Conservation (phyloP, 2,113 vertebrate genomes). For the Turnix velox region DNA sequence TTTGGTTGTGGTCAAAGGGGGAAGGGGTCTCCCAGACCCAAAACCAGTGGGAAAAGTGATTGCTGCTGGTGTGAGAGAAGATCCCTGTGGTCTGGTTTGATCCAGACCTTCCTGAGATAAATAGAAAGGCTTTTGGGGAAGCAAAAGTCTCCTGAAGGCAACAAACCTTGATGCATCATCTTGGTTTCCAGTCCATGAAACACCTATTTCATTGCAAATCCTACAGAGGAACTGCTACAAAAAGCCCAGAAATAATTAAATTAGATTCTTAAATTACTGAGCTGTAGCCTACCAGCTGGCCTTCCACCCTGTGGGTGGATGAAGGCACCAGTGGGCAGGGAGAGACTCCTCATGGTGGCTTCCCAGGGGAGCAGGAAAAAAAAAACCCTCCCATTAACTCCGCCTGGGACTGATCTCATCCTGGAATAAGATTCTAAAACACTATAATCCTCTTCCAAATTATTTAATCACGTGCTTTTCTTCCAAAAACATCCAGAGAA, state of each 20-base stretch:
- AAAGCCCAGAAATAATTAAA: background rate
- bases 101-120: background rate
- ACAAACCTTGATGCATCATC: background rate
- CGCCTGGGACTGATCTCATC: conserved; percentile 44
- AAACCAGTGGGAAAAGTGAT: accelerated
- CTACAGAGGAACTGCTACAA: accelerated
- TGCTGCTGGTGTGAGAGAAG: background rate
- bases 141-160: background rate
- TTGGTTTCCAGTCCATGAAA: background rate
- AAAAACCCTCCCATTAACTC: background rate
- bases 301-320: background rate
- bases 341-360: background rate
- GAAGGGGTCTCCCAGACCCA: background rate
- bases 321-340: background rate
- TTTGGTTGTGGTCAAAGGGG: background rate
- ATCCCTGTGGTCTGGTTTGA: background rate
- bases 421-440: conserved; percentile 50
- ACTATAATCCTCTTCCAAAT: conserved; percentile 44
- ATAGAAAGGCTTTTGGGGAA: background rate
- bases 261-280: background rate
- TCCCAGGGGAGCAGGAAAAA: background rate
- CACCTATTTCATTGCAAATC: background rate
- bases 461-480: conserved; percentile 34
- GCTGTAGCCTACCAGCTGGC: accelerated
- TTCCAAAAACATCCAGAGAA: background rate